A percentile compares a stretch with the other conserved stretches of the same genome.
These are phyloP conservation scores for Shargacucullia verbasci DNA, from an alignment of 2,888 invertebrate genomes.

Conservation along the genomic window DNA sequence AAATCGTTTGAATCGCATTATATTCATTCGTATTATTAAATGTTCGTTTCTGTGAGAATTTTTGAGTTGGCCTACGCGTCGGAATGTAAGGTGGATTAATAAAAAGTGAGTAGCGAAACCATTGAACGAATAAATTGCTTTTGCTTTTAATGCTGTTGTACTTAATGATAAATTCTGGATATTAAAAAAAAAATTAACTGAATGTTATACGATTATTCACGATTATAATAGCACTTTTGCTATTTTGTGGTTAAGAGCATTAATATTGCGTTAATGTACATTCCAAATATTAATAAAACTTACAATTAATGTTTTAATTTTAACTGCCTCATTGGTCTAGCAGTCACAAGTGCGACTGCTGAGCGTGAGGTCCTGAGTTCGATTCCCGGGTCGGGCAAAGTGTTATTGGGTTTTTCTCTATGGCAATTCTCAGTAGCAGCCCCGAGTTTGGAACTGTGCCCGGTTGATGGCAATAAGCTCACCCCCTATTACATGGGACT, in stretches of 20 bases:
- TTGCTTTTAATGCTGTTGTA: constrained; percentile 34
- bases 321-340: too few species aligned
- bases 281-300: constrained; percentile 26
- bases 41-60: constrained; percentile 86
- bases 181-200: too few species aligned
- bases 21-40: constrained; percentile 86
- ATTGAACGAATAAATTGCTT: constrained; percentile 55
- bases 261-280: constrained; percentile 36
- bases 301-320: constrained; percentile 29
- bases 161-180: constrained; percentile 38
- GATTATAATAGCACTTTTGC: constrained; percentile 19
- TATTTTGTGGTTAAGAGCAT: constrained; percentile 16
- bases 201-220: too few species aligned
- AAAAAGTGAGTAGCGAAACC: constrained; percentile 59
- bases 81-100: constrained; percentile 69
- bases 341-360: too few species aligned
- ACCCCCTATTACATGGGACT: too few species aligned
- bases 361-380: too few species aligned
- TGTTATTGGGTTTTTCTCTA: too few species aligned
- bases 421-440: too few species aligned
- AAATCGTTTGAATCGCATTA: constrained; percentile 86
- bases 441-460: too few species aligned
- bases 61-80: constrained; percentile 76
- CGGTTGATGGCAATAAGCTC: too few species aligned
- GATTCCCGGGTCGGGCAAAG: too few species aligned